Percentiles rank a stretch among this genome's conserved stretches.
Conservation (phyloP, 2,113 vertebrate species). For the Macrotus californicus region DNA sequence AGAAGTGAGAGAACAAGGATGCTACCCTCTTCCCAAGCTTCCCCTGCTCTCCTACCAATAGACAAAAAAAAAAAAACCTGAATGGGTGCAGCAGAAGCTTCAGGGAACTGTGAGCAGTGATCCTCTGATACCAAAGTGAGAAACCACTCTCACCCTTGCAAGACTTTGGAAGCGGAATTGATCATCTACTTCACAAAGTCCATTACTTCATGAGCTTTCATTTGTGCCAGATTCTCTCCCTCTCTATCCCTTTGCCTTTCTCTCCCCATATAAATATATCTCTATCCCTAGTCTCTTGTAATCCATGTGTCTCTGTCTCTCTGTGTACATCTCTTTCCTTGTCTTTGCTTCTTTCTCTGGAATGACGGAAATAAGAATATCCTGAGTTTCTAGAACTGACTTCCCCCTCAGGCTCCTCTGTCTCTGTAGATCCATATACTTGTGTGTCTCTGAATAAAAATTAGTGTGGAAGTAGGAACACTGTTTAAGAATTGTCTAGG, state of each 20-base stretch:
- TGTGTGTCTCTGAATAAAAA: slow-evolving; percentile 10
- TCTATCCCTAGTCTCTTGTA: not conserved
- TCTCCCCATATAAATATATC: not conserved
- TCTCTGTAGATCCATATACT: not conserved
- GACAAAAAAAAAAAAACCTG: slow-evolving; percentile 3
- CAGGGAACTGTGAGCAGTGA: not conserved
- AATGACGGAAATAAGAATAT: slow-evolving; percentile 18
- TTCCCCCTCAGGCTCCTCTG: no score
- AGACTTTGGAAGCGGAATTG: slow-evolving; percentile 14
- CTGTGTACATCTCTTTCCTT: not conserved
- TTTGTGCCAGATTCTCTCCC: slow-evolving; percentile 18
- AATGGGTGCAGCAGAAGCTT: not conserved
- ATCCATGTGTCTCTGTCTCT: not conserved
- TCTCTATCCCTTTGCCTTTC: not conserved
- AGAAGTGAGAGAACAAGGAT: slow-evolving; percentile 27
- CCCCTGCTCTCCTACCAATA: not conserved
- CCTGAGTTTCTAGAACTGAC: not conserved
- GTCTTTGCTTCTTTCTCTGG: not conserved
- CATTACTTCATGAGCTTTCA: slow-evolving; percentile 30
- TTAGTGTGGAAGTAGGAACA: not conserved
- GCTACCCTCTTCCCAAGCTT: not conserved
- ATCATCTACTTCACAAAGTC: not conserved
- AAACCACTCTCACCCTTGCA: not conserved
- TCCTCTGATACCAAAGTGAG: slow-evolving; percentile 16
- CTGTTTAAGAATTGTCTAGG: not conserved